A percentile compares a stretch with the other conserved stretches of the same genome.
phyloP scores from a whole-genome alignment of 2,113 vertebrate species.

The Gracilinanus agilis region DNA sequence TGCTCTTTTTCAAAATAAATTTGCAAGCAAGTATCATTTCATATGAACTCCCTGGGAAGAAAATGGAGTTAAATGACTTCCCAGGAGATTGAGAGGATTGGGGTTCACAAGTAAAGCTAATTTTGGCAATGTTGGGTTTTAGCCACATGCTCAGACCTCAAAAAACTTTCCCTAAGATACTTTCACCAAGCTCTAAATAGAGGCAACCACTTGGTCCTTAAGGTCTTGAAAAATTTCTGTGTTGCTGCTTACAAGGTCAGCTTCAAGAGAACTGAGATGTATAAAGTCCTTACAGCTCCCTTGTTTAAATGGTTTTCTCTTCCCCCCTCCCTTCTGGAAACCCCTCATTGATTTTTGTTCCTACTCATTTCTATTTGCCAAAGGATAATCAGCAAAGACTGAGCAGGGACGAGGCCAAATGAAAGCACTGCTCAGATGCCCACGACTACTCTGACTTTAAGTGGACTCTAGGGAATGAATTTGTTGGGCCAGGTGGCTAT shows the following conservation, averaged over 20 bases:
- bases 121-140: neutral
- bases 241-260: neutral
- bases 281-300: neutral
- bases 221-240: neutral
- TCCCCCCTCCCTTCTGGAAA: neutral
- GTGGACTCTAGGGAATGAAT: neutral
- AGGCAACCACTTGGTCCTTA: slow-evolving; percentile 10
- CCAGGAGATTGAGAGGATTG: neutral
- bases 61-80: neutral
- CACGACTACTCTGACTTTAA: slow-evolving; percentile 34
- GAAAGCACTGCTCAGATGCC: neutral
- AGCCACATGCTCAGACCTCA: neutral
- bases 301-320: slow-evolving; percentile 16
- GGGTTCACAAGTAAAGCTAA: neutral
- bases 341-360: neutral
- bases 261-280: neutral
- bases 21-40: neutral
- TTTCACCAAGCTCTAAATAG: slow-evolving; percentile 29
- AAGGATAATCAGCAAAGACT: slow-evolving; percentile 40
- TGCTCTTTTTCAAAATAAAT: neutral
- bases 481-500: neutral
- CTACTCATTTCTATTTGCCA: neutral
- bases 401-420: neutral
- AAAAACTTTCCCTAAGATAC: neutral
- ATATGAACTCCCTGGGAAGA: neutral